These are phyloP conservation scores for Cossypha dichroa DNA, from an alignment of 2,797 vertebrate species.

Conservation along the genomic window DNA sequence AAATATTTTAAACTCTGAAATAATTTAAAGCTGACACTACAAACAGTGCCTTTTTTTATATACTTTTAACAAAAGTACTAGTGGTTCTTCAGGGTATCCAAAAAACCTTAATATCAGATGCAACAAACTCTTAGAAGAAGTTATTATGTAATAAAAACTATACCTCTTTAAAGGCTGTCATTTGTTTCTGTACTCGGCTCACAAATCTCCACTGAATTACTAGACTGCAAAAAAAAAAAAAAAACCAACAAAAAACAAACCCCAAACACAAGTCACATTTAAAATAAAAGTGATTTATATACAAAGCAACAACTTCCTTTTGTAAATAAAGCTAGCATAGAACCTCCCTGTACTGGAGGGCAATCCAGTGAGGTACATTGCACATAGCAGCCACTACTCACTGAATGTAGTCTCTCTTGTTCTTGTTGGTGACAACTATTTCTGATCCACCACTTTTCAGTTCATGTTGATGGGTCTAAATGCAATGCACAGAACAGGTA, in stretches of 20 bases:
- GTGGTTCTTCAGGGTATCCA: not conserved
- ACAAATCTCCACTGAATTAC: slow-evolving; percentile 99
- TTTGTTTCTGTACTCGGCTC: slow-evolving; percentile 94
- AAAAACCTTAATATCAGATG: not conserved
- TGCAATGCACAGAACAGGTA: not conserved
- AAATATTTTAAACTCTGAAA: not conserved
- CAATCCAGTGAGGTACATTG: not conserved
- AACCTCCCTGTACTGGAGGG: not conserved
- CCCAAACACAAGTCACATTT: not conserved
- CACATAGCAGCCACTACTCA: slow-evolving; percentile 72
- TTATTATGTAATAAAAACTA: not conserved
- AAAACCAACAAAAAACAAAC: not conserved
- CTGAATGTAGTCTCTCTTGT: slow-evolving; percentile 98
- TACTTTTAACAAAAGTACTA: not conserved
- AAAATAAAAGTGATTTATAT: not conserved
- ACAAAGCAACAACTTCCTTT: not conserved
- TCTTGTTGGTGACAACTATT: slow-evolving; percentile 90
- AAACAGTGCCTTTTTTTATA: not conserved
- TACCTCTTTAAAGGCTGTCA: slow-evolving; percentile 97
- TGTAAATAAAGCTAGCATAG: not conserved
- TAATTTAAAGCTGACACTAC: not conserved
- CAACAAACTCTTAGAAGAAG: not conserved
- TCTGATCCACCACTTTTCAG: slow-evolving; percentile 89
- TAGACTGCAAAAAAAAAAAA: slow-evolving; percentile 77
- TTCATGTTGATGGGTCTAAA: slow-evolving; percentile 94